Base-by-base conservation (phyloP, 1,140 invertebrate species). In the Diabrotica virgifera region DNA sequence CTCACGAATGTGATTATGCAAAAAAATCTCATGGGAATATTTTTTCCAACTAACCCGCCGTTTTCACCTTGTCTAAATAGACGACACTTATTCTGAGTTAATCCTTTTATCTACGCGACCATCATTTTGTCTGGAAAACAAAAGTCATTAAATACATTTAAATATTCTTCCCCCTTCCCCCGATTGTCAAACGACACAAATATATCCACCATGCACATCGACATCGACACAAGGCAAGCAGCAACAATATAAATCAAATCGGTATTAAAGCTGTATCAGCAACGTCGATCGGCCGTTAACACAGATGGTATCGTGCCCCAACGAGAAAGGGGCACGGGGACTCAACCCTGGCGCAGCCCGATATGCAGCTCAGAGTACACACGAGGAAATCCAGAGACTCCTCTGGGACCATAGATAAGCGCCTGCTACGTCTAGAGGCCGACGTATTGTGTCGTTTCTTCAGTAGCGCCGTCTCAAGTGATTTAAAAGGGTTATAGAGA, bases 231-330 rank as follows among this genome's bases (percentile, higher is more conserved):
- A 46, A 46, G 40, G 40, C 40, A 46, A n/a, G 40, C 40, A 35
- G 60, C 36, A 62, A 54, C 60, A 62, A 62, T 62, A 72, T 72
- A 72, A 72, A 72, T 72, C 70, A 72, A 66, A 69, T 68, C 64
- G 61, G 65, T 62, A 72, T 72, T 69, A 68, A 63, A 63, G 62
- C 59, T 57, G 40, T 72, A 72, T 72, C 71, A 70, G 56, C 36
- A 58, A 13, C 54, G 61, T 54, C 68, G 62, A 72, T 72, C 71
- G 66, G 59, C 53, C 71, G 69, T 72, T 72, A 72, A 72, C 69
- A 71, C 70, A 73, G 70, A 73, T 73, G 67, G 65, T 73, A 71
- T 73, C 64, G 36, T 38, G 14, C 46, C 37, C 10, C 36, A 59
- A 50, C 60, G 51, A 62, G 53, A 37, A 52, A 53, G 59, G 59